These are phyloP conservation scores for Circaetus gallicus DNA, from an alignment of 2,113 vertebrate species.

Conservation along the genomic window DNA sequence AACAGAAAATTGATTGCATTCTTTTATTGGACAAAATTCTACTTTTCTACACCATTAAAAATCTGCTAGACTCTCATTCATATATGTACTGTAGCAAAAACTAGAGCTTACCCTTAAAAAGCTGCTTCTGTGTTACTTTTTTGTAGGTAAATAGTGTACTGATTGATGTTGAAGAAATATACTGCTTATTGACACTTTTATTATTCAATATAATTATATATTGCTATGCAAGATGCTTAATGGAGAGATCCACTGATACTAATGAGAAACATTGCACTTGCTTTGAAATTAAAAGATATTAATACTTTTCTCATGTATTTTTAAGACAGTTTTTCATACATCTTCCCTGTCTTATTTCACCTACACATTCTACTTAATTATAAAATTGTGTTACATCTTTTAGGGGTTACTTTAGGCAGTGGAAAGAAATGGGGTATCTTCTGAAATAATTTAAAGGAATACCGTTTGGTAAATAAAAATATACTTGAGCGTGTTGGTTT, in stretches of 20 bases:
- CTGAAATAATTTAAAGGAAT: not conserved
- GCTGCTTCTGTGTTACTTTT: not conserved
- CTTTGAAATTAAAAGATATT: not conserved
- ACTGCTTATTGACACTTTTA: not conserved
- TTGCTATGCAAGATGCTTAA: not conserved
- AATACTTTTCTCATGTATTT: not conserved
- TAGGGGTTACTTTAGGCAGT: not conserved
- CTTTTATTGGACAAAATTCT: not conserved
- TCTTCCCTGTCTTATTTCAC: not conserved
- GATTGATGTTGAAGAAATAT: not conserved
- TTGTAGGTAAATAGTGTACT: not conserved
- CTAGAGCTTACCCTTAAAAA: not conserved
- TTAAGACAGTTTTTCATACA: not conserved
- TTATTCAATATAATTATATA: not conserved
- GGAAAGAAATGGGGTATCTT: not conserved
- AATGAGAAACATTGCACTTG: not conserved
- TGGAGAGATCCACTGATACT: slow-evolving; percentile 1
- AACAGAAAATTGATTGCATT: not conserved
- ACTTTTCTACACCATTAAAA: not conserved
- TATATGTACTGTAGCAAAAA: not conserved
- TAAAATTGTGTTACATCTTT: not conserved
- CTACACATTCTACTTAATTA: not conserved
- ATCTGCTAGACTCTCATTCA: not conserved
- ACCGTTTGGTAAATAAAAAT: not conserved
- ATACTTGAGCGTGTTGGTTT: not conserved